Percentiles rank a stretch among this genome's conserved stretches.
phyloP scores from a whole-genome alignment of 2,888 invertebrate species.

The Trissolcus japonicus region DNA sequence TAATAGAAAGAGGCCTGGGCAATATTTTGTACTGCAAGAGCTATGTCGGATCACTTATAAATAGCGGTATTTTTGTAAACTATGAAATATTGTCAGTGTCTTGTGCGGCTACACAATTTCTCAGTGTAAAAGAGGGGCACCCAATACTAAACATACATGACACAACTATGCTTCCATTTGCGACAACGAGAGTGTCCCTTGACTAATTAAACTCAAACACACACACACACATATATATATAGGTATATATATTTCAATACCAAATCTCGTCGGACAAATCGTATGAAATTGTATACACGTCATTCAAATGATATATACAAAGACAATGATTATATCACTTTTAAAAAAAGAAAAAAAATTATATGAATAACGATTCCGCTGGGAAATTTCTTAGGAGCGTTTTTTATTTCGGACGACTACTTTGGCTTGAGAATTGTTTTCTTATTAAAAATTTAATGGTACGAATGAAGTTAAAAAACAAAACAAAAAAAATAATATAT shows the following conservation, averaged over 20 bases:
- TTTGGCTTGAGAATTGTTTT: conserved; percentile 57
- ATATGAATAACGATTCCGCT: neutral
- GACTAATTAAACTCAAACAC: conserved; percentile 18
- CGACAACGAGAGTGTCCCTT: conserved; percentile 59
- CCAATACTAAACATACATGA: conserved; percentile 7
- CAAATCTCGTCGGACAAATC: conserved; percentile 5
- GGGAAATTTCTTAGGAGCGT: conserved; percentile 11
- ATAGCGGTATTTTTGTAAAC: conserved; percentile 49
- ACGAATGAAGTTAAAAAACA: conserved; percentile 16
- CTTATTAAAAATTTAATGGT: conserved; percentile 19
- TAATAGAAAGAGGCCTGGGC: conserved; percentile 39
- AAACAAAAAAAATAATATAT: conserved; percentile 1
- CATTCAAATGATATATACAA: neutral
- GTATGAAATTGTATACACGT: conserved; percentile 2
- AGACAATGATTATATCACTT: neutral
- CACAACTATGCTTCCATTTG: conserved; percentile 69
- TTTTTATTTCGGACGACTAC: conserved; percentile 16
- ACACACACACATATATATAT: no score
- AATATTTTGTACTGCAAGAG: conserved; percentile 52
- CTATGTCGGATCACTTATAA: conserved; percentile 25
- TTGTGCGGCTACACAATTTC: conserved; percentile 42
- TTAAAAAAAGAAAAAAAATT: neutral
- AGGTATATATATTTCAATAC: conserved; percentile 4
- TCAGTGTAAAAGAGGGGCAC: conserved; percentile 40
- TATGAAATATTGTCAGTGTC: conserved; percentile 53